Evolutionary conservation across 2,797 vertebrate species (phyloP).

Genomic region (Ataeniobius toweri): DNA sequence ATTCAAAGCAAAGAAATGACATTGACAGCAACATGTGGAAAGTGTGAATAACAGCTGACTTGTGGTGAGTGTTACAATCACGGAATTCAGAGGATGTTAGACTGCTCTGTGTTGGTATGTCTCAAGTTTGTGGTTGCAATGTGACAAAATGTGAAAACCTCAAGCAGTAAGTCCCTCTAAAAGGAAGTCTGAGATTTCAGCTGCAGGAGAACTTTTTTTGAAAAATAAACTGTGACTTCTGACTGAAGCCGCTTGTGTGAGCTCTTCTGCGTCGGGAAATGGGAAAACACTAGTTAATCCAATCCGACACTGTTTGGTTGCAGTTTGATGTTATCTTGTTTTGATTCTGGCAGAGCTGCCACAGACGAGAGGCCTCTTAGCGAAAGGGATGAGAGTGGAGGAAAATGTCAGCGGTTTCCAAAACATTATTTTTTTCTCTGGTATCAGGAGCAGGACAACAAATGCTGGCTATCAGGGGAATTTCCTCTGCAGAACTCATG

Average conservation of each 20-base stretch:
- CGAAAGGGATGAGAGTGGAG: constrained; percentile 50
- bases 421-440: constrained; percentile 38
- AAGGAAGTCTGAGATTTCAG: constrained; percentile 16
- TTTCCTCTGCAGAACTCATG: constrained; percentile 54
- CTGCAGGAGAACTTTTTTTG: constrained; percentile 29
- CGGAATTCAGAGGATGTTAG: background rate
- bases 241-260: constrained; percentile 35
- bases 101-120: background rate
- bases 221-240: constrained; percentile 27
- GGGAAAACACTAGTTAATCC: constrained; percentile 55
- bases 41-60: constrained; percentile 61
- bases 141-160: background rate
- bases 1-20: constrained; percentile 37
- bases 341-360: constrained; percentile 45
- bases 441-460: constrained; percentile 51
- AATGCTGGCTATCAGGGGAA: constrained; percentile 54
- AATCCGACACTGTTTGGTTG: constrained; percentile 35
- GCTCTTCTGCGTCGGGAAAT: constrained; percentile 39
- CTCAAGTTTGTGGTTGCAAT: background rate
- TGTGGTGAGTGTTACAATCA: constrained; percentile 13
- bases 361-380: constrained; percentile 55
- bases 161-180: background rate
- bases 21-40: constrained; percentile 51
- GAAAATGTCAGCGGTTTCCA: constrained; percentile 68
- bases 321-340: constrained; percentile 62